Percentiles rank a stretch among this genome's conserved stretches.
phyloP scores from a whole-genome alignment of 2,888 invertebrate species.

The Drosophila niveifrons region DNA sequence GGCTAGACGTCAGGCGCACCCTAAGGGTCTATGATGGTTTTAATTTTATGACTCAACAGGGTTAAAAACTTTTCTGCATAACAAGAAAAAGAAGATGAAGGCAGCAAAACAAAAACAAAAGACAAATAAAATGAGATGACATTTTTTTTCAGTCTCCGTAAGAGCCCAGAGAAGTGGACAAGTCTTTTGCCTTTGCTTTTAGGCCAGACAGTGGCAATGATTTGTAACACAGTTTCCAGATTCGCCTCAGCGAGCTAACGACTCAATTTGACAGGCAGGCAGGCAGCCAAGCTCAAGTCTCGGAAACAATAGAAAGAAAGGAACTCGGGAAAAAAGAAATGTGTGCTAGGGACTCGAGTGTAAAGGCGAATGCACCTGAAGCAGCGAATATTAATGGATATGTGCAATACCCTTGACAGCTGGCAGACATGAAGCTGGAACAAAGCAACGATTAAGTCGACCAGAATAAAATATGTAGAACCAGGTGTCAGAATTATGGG shows the following conservation, averaged over 20 bases:
- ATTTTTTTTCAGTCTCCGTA: slow-evolving; percentile 42
- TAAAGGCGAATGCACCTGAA: slow-evolving; percentile 65
- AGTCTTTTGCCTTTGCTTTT: slow-evolving; percentile 37
- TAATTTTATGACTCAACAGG: slow-evolving; percentile 76
- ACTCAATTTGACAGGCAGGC: slow-evolving; percentile 61
- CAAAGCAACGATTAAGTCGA: slow-evolving; percentile 75
- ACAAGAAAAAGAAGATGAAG: slow-evolving; percentile 36
- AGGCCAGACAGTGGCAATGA: slow-evolving; percentile 59
- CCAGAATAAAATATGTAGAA: slow-evolving; percentile 75
- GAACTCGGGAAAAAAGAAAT: slow-evolving; percentile 7
- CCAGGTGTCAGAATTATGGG: slow-evolving; percentile 51
- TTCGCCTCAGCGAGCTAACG: slow-evolving; percentile 62
- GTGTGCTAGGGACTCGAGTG: neutral
- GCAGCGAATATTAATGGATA: slow-evolving; percentile 72
- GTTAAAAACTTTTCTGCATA: slow-evolving; percentile 69
- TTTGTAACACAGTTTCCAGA: slow-evolving; percentile 68
- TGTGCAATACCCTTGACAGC: slow-evolving; percentile 76
- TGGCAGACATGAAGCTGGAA: slow-evolving; percentile 70
- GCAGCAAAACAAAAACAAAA: neutral
- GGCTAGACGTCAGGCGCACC: slow-evolving; percentile 58
- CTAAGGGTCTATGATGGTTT: slow-evolving; percentile 64
- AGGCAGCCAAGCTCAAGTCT: slow-evolving; percentile 55
- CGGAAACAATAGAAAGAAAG: slow-evolving; percentile 55
- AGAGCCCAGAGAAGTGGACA: slow-evolving; percentile 3
- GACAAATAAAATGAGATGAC: slow-evolving; percentile 63